Percentiles rank a stretch among this genome's conserved stretches.
These are phyloP conservation scores for Hippopotamyrus pictus DNA, from an alignment of 2,797 vertebrate species.

Conservation along the genomic window DNA sequence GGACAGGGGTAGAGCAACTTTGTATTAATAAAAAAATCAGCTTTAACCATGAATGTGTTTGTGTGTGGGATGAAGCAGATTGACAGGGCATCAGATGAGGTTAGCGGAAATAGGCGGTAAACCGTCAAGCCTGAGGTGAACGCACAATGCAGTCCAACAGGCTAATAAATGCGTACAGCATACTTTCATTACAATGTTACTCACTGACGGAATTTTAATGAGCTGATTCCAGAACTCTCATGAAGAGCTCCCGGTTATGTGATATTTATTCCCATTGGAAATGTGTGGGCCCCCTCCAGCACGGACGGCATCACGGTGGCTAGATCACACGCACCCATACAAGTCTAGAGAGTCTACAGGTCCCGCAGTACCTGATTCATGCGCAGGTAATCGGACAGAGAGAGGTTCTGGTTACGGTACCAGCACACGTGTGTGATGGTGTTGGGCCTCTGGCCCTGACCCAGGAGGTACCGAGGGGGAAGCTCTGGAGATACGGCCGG, in stretches of 20 bases:
- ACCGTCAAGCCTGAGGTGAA: neutral
- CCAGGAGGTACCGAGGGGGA: constrained; percentile 76
- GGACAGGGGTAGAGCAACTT: neutral
- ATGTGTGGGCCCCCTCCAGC: neutral
- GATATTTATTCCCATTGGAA: neutral
- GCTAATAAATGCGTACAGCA: neutral
- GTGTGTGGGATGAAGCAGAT: neutral
- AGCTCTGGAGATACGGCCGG: constrained; percentile 74
- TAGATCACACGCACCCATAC: neutral
- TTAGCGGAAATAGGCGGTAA: neutral
- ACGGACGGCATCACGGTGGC: neutral
- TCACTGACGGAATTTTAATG: neutral
- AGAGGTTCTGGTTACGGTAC: constrained; percentile 92
- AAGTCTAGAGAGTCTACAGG: neutral
- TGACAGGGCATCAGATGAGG: neutral
- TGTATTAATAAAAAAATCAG: neutral
- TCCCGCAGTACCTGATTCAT: constrained; percentile 81
- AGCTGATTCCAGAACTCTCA: neutral
- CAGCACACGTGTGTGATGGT: constrained; percentile 93
- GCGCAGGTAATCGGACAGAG: constrained; percentile 82
- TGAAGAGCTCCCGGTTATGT: neutral
- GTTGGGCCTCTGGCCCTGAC: constrained; percentile 82
- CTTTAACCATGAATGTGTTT: neutral
- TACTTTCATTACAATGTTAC: neutral
- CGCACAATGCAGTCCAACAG: neutral